Evolutionary conservation across 2,113 vertebrate species (phyloP).

Genomic region (Sardina pilchardus): DNA sequence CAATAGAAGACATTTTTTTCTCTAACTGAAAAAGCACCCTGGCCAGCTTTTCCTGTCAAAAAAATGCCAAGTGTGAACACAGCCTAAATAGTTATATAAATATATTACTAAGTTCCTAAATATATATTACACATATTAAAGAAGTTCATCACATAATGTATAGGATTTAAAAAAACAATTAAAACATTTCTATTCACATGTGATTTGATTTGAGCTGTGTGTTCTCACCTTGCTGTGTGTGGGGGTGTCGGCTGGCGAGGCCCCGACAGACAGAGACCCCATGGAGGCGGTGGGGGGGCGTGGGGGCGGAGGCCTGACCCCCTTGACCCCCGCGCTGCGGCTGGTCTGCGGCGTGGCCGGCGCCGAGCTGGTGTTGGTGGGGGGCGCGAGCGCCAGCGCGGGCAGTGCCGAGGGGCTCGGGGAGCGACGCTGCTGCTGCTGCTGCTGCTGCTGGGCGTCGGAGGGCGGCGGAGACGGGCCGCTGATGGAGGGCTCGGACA

Average conservation of each 20-base stretch:
- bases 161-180: no score
- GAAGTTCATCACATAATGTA: background rate
- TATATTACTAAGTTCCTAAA: background rate
- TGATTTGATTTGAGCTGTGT: background rate
- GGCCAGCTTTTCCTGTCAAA: no score
- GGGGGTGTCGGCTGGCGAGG: conserved; percentile 22
- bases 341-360: conserved; percentile 72
- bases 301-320: conserved; percentile 54
- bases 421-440: conserved; percentile 33
- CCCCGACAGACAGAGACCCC: conserved; percentile 50
- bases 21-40: no score
- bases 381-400: background rate
- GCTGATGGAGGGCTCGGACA: conserved; percentile 86
- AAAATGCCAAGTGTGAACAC: no score
- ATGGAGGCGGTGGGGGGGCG: conserved; percentile 56
- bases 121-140: background rate
- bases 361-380: conserved; percentile 68
- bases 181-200: no score
- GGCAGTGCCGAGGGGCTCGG: conserved; percentile 44
- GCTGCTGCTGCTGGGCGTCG: background rate
- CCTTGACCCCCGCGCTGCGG: conserved; percentile 57
- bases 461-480: conserved; percentile 50
- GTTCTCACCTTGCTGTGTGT: conserved; percentile 63
- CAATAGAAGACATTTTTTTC: no score
- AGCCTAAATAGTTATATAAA: no score